Evolutionary conservation across 2,113 vertebrate genomes (phyloP), one percentile per base, ranked within the genome.

Genomic region (Tetraodon nigroviridis): DNA sequence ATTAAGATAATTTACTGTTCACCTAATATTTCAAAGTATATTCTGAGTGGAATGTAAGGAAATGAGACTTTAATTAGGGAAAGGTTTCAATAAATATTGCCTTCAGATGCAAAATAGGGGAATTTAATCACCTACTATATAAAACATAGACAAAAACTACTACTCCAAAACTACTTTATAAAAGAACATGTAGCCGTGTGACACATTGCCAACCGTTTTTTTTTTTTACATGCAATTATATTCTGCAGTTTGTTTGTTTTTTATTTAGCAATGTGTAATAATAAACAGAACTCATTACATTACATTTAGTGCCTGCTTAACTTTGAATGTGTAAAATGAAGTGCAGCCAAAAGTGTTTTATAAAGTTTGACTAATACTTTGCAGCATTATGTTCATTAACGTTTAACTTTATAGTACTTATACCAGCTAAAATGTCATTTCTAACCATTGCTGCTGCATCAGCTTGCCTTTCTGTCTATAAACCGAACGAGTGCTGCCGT

Each of bases 1-100:
- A 48, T 16, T 13, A 1, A 49, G 24, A 55, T 37, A 41, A n/a
- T n/a, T n/a, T n/a, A n/a, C n/a, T n/a, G n/a, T n/a, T n/a, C n/a
- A n/a, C n/a, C n/a, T n/a, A 41, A 51, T 63, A 24, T 3, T 42
- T 14, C 11, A 51, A 40, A 6, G 27, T 7, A 37, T 14, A 6
- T 17, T 45, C n/a, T 8, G n/a, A 45, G 59, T 64, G 19, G 27
- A 55, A 22, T 42, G 22, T 41, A 6, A 55, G n/a, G 1, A 40
- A 53, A 18, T 3, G 17, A 56, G 20, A 19, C 13, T 3, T 16
- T 42, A 49, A 44, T 67, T 63, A 3, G 14, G 32, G 18, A 7
- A 70, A 46, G 44, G 29, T 53, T 54, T 62, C 45, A 60, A 7
- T 48, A 66, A 22, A 18, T 53, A 29, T 44, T 32, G 29, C 29